phyloP scores from a whole-genome alignment of 2,797 vertebrate genomes.

The Mareca strepera region DNA sequence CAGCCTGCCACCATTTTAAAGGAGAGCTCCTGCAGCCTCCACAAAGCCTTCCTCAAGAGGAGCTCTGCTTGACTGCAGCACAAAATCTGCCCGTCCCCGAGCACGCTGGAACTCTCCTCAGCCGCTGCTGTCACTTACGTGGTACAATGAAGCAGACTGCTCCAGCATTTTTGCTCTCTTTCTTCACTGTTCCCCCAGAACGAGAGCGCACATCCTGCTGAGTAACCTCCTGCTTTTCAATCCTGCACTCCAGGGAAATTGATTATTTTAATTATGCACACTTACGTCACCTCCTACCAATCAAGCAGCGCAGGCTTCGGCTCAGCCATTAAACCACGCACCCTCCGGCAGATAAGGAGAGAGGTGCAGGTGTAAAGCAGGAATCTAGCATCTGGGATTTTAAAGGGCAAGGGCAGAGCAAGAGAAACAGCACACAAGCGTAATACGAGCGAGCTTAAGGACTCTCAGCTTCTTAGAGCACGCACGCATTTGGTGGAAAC shows the following conservation, averaged over 20 bases:
- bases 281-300: background rate
- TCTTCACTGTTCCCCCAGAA: background rate
- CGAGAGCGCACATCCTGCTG: background rate
- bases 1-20: background rate
- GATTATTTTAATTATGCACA: background rate
- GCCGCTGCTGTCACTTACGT: rapidly evolving
- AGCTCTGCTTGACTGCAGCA: background rate
- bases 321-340: background rate
- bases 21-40: background rate
- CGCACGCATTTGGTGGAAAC: background rate
- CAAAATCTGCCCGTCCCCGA: background rate
- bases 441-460: rapidly evolving
- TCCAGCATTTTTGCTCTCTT: slow-evolving; percentile 33
- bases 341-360: background rate
- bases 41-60: background rate
- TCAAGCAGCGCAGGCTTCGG: background rate
- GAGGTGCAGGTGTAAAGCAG: background rate
- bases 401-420: background rate
- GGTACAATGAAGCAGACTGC: background rate
- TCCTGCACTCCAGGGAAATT: slow-evolving; percentile 15
- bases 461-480: background rate
- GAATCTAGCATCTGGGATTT: background rate
- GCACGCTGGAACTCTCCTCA: background rate
- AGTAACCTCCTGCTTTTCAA: background rate
- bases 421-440: background rate